Evolutionary conservation across 2,113 vertebrate genomes (phyloP), one percentile per base, ranked within the genome.

Genomic region (Rallus limicola): DNA sequence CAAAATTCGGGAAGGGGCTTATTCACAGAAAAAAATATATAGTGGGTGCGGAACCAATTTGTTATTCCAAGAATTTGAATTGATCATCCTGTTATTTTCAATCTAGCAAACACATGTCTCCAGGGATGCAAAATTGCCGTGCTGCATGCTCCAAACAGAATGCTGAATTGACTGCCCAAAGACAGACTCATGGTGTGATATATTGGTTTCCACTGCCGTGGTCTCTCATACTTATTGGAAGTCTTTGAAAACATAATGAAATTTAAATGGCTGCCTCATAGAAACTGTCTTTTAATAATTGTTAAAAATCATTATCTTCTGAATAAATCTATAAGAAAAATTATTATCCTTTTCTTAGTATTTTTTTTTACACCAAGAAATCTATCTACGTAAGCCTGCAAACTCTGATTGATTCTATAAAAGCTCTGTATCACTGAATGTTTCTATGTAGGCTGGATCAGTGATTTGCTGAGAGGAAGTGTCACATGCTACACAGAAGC

Each of bases 241-340:
- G 38, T n/a, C 78, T 86, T 88, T 71, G 86, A 79, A 91, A 86
- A 93, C 89, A 68, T 84, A 86, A 82, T 79, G 52, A 82, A 38
- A 50, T 88, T 89, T 79, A 95, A 93, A 91, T 76, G 17, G 58
- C 74, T 87, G 38, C 48, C 60, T 84, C 58, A 46, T 24, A 78
- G 72, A 89, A 92, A 68, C 38, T 68, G 33, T 53, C 72, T 79
- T 88, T 91, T 86, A 93, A 86, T 86, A 81, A 68, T 56, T 56
- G 42, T 82, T 93, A 23, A 88, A 92, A 95, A 92, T n/a, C 15
- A 84, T 88, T 93, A 42, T 64, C 77, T 84, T 59, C 60, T 59
- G 38, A 86, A 89, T 89, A 87, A 91, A 81, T 82, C 65, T 64
- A 6, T 75, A 78, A 87, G 80, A 95, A 94, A 92, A 92, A 95